Evolutionary conservation across 2,888 invertebrate genomes (phyloP), one percentile per base, ranked within the genome.

Genomic region (Leptopterna dolabrata): DNA sequence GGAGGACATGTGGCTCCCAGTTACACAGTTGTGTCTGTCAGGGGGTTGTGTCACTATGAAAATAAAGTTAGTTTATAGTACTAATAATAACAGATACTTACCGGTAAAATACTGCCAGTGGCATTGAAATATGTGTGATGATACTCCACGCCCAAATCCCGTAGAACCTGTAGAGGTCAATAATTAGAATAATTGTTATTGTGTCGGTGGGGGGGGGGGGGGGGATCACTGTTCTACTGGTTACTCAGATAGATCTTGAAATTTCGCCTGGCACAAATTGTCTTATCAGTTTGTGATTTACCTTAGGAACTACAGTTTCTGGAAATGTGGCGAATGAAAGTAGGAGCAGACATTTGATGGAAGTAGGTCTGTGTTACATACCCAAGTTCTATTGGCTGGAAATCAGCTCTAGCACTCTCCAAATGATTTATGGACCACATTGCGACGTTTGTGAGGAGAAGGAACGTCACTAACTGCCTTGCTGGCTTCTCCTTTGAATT

Each of bases 61-160:
- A 11, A 55, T 55, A 55, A 6, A 6, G 19, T 55, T 6, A 55
- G n/a, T n/a, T n/a, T n/a, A n/a, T n/a, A n/a, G n/a, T n/a, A n/a
- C n/a, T n/a, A n/a, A n/a, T n/a, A n/a, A n/a, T n/a, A 19, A 19
- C 2, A 11, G 3, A 3, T 55, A 36, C 73, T 43, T 19, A 86
- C 70, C 97, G 93, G 92, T 97, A 97, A 92, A 97, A 97, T 90
- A 97, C 97, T 0, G 96, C 96, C 76, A 97, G 92, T 0, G 97
- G 97, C 95, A 97, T 96, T 0, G 96, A 96, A 0, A 97, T 95
- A 91, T 97, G 97, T 0, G 96, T 96, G 90, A 97, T 97, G 90
- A 97, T 96, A 0, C 97, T 96, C 97, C 97, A 97, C 1, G 96
- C 96, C 96, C 97, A 97, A 0, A 95, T 94, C 0, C 97, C 97